Conservation (phyloP, 2,113 vertebrate species). For the Aldabrachelys gigantea region DNA sequence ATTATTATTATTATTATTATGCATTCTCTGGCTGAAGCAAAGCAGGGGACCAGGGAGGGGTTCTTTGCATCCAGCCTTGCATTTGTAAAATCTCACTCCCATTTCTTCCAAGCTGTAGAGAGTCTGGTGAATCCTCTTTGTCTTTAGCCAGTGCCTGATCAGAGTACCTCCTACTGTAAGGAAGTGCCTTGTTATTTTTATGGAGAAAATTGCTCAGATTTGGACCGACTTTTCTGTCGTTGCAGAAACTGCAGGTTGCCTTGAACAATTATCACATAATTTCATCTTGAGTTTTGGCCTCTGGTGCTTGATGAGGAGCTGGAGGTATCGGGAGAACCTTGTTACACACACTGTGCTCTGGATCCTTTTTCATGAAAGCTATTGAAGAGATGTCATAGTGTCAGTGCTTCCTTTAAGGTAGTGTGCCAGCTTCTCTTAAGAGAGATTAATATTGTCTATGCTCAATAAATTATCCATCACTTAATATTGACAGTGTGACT, state of each 20-base stretch:
- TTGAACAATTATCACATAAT: background rate
- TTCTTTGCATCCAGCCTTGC: background rate
- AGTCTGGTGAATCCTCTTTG: background rate
- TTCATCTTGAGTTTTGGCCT: background rate
- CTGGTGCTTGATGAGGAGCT: background rate
- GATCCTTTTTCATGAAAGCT: background rate
- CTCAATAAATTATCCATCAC: background rate
- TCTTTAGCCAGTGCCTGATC: background rate
- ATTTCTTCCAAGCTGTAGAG: background rate
- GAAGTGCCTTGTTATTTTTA: background rate
- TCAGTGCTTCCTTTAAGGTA: background rate
- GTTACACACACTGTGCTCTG: background rate
- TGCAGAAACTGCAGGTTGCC: background rate
- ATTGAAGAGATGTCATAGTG: background rate
- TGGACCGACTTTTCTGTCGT: background rate
- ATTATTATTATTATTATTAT: too few relatives aligned
- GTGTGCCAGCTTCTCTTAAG: background rate
- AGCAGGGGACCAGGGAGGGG: background rate
- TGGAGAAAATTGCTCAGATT: background rate
- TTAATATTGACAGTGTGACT: background rate
- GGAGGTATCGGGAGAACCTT: background rate
- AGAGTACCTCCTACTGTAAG: background rate
- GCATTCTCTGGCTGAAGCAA: background rate
- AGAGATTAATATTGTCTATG: background rate
- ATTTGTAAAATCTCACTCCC: background rate